Evolutionary conservation across 1,140 invertebrate genomes (phyloP), one percentile per base, ranked within the genome.

Genomic region (Trialeurodes vaporariorum): DNA sequence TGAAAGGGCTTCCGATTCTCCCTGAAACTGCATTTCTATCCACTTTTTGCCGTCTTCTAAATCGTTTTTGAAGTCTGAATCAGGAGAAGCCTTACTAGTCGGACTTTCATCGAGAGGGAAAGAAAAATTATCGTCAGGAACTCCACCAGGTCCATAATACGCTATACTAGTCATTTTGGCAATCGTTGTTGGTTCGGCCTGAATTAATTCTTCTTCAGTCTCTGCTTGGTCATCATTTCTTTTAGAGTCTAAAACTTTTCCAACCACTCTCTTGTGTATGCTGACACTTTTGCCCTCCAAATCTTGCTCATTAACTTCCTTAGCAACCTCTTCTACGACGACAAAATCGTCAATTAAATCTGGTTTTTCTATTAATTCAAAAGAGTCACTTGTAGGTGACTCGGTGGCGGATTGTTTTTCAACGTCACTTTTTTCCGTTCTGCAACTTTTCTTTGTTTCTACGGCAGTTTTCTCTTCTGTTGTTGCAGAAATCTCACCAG

Each of bases 341-440:
- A 93, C 88, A 76, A 92, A 93, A 73, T 92, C 90, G 75, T 93
- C 90, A 68, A 90, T 89, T 67, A 91, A 84, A 74, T 90, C 88
- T 1, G 90, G 90, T 73, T 91, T 91, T 71, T 92, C 90, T 0
- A 93, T 79, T 76, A 93, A 83, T 81, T 94, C 92, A 81, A 94
- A 95, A 27, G 92, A 93, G 76, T 94, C 93, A 75, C 89, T 90
- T 49, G 85, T 88, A 0, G 91, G 91, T 0, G 91, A 92, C 71
- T 92, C 88, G 17, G 77, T 69, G 76, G 77, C 17, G 34, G 34
- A 49, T 49, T 49, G 34, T 49, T 49, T 49, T 17, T 49, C 34
- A 49, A 49, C 34, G 17, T 49, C 34, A 49, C 17, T 49, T 9
- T 17, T 49, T 9, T 17, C 34, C 34, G 5, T 5, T 17, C 17